Evolutionary conservation across 2,888 invertebrate species (phyloP).

Genomic region (Apotomis capreana): DNA sequence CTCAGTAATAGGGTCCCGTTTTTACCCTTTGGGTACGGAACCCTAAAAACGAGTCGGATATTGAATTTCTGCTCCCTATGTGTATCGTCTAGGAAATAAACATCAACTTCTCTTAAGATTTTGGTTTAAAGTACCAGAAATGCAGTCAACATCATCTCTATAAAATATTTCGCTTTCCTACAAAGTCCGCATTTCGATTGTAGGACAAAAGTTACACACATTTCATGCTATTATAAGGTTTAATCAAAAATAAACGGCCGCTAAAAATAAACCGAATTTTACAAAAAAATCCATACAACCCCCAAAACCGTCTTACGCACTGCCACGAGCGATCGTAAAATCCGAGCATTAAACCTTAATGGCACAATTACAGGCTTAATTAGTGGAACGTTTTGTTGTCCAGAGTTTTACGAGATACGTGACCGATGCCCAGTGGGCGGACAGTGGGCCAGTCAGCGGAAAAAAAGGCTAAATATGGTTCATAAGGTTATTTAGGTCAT

Average conservation of each 20-base stretch:
- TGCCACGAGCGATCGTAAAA: constrained; percentile 64
- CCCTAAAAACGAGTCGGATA: no score
- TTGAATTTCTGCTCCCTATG: no score
- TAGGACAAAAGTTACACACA: neutral
- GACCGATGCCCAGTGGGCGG: constrained; percentile 52
- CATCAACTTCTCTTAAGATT: no score
- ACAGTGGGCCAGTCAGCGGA: constrained; percentile 38
- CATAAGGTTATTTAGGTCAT: neutral
- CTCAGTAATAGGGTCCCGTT: no score
- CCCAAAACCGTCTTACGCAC: constrained; percentile 34
- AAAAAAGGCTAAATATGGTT: constrained; percentile 29
- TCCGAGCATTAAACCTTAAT: constrained; percentile 71
- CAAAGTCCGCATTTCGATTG: neutral
- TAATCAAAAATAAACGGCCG: constrained; percentile 20
- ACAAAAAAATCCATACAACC: constrained; percentile 26
- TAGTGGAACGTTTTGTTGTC: constrained; percentile 72
- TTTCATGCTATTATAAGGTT: neutral
- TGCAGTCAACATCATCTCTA: no score
- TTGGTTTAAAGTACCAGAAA: no score
- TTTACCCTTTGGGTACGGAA: no score
- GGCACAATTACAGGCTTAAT: constrained; percentile 74
- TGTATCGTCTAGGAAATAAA: no score
- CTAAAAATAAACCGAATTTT: constrained; percentile 14
- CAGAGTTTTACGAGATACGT: constrained; percentile 66
- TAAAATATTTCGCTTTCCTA: neutral